Percentiles rank a stretch among this genome's conserved stretches.
Evolutionary conservation across 2,797 vertebrate genomes (phyloP).

Genomic region (Astyanax mexicanus): DNA sequence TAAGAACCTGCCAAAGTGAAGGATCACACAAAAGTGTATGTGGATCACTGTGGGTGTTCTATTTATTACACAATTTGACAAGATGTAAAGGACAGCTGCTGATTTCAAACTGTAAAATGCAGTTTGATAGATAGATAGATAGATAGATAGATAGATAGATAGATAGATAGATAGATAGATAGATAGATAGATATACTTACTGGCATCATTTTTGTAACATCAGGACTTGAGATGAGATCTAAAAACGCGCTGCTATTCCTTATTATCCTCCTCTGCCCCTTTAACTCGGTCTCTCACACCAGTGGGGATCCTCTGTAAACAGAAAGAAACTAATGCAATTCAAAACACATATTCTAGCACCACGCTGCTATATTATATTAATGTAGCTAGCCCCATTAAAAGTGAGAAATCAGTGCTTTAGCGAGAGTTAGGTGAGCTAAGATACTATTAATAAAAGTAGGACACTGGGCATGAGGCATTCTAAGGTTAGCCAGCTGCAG

Average conservation of each 20-base stretch:
- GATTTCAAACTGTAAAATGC: too few relatives aligned
- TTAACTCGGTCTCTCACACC: conserved; percentile 6
- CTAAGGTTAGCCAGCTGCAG: background rate
- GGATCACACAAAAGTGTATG: too few relatives aligned
- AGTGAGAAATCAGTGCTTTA: background rate
- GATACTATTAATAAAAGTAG: background rate
- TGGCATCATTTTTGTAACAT: conserved; percentile 68
- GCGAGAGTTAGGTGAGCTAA: too few relatives aligned
- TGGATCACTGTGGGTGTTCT: too few relatives aligned
- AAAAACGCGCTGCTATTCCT: conserved; percentile 14
- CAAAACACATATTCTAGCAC: too few relatives aligned
- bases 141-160: background rate
- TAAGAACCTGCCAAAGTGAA: background rate
- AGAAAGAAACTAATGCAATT: too few relatives aligned
- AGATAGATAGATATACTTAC: conserved; percentile 50
- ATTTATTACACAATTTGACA: too few relatives aligned
- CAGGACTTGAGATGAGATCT: conserved; percentile 45
- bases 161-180: background rate
- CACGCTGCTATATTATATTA: too few relatives aligned
- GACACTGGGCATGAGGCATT: background rate
- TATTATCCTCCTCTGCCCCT: background rate
- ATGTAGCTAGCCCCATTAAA: too few relatives aligned
- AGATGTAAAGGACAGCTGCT: too few relatives aligned
- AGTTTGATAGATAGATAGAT: too few relatives aligned
- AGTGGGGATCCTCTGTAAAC: background rate